Evolutionary conservation across 2,888 invertebrate genomes (phyloP).

Genomic region (Xanthia icteritia): DNA sequence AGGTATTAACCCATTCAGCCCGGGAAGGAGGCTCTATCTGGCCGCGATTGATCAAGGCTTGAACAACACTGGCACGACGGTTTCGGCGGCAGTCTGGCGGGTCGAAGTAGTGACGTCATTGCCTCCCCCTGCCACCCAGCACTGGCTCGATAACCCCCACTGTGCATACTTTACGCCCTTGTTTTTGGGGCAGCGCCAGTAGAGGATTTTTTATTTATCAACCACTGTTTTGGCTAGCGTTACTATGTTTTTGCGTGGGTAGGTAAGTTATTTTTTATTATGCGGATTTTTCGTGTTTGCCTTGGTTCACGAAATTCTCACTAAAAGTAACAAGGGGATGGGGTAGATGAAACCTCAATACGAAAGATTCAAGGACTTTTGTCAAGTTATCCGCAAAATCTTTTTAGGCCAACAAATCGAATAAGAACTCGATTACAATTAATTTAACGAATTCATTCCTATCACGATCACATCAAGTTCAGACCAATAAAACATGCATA

Average conservation of each 20-base stretch:
- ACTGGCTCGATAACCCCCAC: conserved; percentile 74
- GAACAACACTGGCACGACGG: conserved; percentile 75
- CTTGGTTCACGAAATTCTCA: conserved; percentile 21
- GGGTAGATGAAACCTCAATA: conserved; percentile 27
- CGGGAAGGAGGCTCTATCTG: conserved; percentile 68
- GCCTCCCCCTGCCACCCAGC: conserved; percentile 70
- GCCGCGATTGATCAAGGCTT: conserved; percentile 81
- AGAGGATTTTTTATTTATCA: conserved; percentile 75
- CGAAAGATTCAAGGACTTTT: conserved; percentile 34
- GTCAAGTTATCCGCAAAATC: conserved; percentile 16
- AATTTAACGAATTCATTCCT: conserved; percentile 22
- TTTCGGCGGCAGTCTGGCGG: conserved; percentile 83
- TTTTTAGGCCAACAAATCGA: not conserved
- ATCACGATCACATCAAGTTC: conserved; percentile 34
- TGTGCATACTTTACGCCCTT: conserved; percentile 84
- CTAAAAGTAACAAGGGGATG: conserved; percentile 9
- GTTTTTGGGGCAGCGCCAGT: conserved; percentile 79
- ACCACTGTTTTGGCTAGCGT: conserved; percentile 59
- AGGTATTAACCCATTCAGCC: conserved; percentile 66
- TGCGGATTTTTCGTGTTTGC: conserved; percentile 49
- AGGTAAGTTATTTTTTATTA: conserved; percentile 48
- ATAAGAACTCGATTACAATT: conserved; percentile 15
- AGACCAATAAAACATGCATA: conserved; percentile 31
- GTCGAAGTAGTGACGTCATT: conserved; percentile 86
- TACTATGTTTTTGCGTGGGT: conserved; percentile 51